A percentile compares a stretch with the other conserved stretches of the same genome.
These are phyloP conservation scores for Leptinotarsa rubiginosa DNA, from an alignment of 2,888 invertebrate genomes.

Conservation along the genomic window DNA sequence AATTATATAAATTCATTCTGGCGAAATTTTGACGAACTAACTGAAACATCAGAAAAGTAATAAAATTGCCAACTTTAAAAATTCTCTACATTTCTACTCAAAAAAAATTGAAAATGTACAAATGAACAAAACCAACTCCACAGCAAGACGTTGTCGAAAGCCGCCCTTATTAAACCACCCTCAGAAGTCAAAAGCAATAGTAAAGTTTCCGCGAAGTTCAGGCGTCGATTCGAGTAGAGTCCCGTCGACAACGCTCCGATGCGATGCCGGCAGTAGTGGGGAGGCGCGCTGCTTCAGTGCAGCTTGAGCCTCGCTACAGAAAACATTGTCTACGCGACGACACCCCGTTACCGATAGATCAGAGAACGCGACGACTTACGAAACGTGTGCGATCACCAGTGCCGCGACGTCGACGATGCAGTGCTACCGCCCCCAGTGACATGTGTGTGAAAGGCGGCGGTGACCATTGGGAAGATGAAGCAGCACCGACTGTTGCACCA, in stretches of 20 bases:
- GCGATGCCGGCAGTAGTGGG: slow-evolving; percentile 51
- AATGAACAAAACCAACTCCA: too few species aligned
- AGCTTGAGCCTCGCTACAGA: slow-evolving; percentile 63
- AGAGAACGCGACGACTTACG: background rate
- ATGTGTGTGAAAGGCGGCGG: slow-evolving; percentile 38
- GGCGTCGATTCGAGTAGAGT: slow-evolving; percentile 49
- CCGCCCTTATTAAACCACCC: too few species aligned
- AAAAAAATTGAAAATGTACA: too few species aligned
- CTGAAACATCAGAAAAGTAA: too few species aligned
- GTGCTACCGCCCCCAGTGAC: slow-evolving; percentile 29
- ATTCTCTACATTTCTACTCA: too few species aligned
- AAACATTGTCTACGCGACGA: slow-evolving; percentile 52
- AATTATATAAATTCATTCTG: too few species aligned
- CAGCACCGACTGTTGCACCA: slow-evolving; percentile 56
- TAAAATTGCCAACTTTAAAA: too few species aligned
- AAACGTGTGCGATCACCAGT: background rate
- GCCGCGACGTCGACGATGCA: background rate
- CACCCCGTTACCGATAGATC: slow-evolving; percentile 38
- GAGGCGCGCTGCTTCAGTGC: slow-evolving; percentile 60
- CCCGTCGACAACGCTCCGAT: slow-evolving; percentile 19
- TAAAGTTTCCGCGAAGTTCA: slow-evolving; percentile 36
- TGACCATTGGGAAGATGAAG: slow-evolving; percentile 61
- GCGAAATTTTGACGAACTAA: too few species aligned
- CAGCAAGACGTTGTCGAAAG: too few species aligned
- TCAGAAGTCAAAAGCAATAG: background rate